These are phyloP conservation scores for Cryptomyrus ogoouensis DNA, from an alignment of 2,113 vertebrate species.

Conservation along the genomic window DNA sequence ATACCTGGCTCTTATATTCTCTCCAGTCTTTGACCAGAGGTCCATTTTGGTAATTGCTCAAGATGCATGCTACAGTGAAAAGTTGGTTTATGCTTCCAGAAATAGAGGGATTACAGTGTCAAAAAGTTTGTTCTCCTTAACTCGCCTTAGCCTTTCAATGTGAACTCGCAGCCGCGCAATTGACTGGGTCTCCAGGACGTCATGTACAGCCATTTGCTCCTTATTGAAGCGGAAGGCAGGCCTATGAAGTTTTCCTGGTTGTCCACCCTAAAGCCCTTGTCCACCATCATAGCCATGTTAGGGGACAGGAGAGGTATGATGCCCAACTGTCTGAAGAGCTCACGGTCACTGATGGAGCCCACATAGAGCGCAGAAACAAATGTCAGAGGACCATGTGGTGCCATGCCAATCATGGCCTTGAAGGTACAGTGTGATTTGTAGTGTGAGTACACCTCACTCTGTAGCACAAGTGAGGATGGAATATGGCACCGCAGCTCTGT, in stretches of 20 bases:
- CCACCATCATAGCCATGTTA: not conserved
- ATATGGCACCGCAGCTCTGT: conserved; percentile 25
- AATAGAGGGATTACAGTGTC: not conserved
- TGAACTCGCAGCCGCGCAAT: not conserved
- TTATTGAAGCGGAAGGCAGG: not conserved
- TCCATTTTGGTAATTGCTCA: not conserved
- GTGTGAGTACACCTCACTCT: conserved; percentile 25
- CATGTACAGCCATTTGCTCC: too few relatives aligned
- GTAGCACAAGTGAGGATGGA: conserved; percentile 21
- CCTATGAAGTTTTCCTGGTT: not conserved
- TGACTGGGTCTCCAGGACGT: not conserved
- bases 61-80: not conserved
- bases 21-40: not conserved
- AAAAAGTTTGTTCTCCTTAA: not conserved
- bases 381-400: not conserved
- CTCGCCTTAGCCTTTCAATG: not conserved
- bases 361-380: not conserved
- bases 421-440: conserved; percentile 30
- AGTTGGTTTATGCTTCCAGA: not conserved
- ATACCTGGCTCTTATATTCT: too few relatives aligned
- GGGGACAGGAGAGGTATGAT: not conserved
- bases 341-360: not conserved
- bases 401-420: not conserved
- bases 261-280: not conserved
- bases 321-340: not conserved